Percentiles rank a stretch among this genome's conserved stretches.
phyloP scores from a whole-genome alignment of 2,888 invertebrate species.

The Pristionchus maxplancki region DNA sequence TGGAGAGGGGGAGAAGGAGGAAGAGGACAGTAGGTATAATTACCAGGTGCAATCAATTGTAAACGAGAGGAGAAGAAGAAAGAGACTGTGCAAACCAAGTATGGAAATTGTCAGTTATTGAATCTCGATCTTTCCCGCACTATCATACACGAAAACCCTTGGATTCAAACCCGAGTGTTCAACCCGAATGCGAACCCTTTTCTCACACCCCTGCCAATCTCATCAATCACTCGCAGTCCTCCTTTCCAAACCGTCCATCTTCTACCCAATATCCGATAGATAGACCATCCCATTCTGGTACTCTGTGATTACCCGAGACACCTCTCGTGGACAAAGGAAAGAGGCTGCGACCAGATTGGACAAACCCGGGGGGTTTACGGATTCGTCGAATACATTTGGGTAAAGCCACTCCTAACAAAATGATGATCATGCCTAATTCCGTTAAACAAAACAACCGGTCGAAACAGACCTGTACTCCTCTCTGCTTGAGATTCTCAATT shows the following conservation, averaged over 20 bases:
- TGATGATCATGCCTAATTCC: no score
- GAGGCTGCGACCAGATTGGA: neutral
- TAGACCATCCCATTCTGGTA: neutral
- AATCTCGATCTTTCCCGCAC: constrained; percentile 5
- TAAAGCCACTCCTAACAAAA: no score
- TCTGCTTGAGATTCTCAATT: constrained; percentile 59
- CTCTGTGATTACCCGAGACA: neutral
- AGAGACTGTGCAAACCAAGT: neutral
- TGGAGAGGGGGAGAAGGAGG: neutral
- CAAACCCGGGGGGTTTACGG: neutral
- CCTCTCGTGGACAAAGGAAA: neutral
- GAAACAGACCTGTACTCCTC: constrained; percentile 67
- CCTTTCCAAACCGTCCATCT: constrained; percentile 9
- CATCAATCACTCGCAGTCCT: neutral
- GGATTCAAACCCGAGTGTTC: neutral
- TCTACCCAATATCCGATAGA: constrained; percentile 30
- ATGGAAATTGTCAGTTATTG: neutral
- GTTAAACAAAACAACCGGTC: no score
- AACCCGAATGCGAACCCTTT: neutral
- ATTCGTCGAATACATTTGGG: neutral
- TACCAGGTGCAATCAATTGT: constrained; percentile 42
- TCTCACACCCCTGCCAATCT: neutral
- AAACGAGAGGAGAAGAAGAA: constrained; percentile 2
- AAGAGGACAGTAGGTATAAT: constrained; percentile 5
- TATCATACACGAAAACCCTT: neutral